A percentile compares a stretch with the other conserved stretches of the same genome.
Conservation (phyloP, 1,140 invertebrate species). For the Leguminivora glycinivorella region DNA sequence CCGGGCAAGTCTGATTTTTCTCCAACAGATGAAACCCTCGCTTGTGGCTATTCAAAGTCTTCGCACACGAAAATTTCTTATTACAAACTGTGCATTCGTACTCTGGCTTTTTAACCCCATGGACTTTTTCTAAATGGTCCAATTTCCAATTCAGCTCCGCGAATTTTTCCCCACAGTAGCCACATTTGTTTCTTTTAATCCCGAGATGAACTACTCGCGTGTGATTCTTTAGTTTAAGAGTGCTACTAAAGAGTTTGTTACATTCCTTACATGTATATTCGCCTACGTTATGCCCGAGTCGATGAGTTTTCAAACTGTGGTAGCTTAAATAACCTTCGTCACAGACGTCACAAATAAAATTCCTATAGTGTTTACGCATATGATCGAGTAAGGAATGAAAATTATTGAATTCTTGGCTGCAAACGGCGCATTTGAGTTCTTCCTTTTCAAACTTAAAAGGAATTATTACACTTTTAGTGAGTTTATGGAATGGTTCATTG, state of each 20-base stretch:
- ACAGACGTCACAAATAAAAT: slow-evolving; percentile 6
- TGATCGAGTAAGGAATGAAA: slow-evolving; percentile 29
- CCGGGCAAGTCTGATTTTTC: slow-evolving; percentile 51
- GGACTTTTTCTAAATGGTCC: slow-evolving; percentile 55
- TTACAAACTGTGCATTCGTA: slow-evolving; percentile 59
- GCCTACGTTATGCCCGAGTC: slow-evolving; percentile 47
- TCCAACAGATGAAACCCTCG: slow-evolving; percentile 59
- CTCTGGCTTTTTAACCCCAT: slow-evolving; percentile 49
- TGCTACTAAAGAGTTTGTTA: slow-evolving; percentile 49
- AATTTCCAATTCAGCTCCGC: slow-evolving; percentile 55
- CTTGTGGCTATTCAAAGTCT: slow-evolving; percentile 48
- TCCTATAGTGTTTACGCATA: slow-evolving; percentile 31
- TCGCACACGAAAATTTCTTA: slow-evolving; percentile 47
- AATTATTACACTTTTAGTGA: slow-evolving; percentile 4
- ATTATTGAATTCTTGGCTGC: background rate
- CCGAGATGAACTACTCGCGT: slow-evolving; percentile 49
- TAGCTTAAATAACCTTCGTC: slow-evolving; percentile 46
- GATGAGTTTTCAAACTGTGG: slow-evolving; percentile 43
- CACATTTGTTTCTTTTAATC: slow-evolving; percentile 53
- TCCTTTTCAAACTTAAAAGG: slow-evolving; percentile 27
- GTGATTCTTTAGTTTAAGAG: slow-evolving; percentile 48
- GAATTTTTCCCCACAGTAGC: slow-evolving; percentile 54
- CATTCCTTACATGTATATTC: slow-evolving; percentile 51
- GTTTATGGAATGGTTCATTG: background rate
- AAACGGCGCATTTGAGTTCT: slow-evolving; percentile 8